Conservation (phyloP, 2,888 invertebrate species). For the Ecdyonurus torrentis region DNA sequence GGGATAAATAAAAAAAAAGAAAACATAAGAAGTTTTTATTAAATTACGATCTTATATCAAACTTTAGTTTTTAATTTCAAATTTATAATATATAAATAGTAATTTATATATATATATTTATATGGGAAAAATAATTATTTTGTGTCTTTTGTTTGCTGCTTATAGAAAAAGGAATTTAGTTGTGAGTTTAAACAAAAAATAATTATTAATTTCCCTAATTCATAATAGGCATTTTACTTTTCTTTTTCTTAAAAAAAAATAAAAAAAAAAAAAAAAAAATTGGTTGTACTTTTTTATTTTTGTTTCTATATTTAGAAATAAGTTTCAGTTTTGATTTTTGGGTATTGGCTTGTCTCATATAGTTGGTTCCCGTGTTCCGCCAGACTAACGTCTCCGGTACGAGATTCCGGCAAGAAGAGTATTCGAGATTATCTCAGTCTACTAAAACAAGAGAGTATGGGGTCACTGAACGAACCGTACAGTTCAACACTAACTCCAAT, state of each 20-base stretch:
- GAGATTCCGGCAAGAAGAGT: constrained; percentile 2
- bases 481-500: constrained; percentile 96
- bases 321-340: not conserved
- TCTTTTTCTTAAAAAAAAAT: not conserved
- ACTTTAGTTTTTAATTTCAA: not conserved
- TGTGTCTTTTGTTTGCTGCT: not conserved
- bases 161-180: not conserved
- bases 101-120: not conserved
- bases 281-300: no score
- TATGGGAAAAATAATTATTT: not conserved
- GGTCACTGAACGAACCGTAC: constrained; percentile 60
- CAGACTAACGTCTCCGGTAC: constrained; percentile 1
- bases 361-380: constrained; percentile 2
- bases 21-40: not conserved
- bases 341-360: not conserved
- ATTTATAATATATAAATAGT: not conserved
- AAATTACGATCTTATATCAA: not conserved
- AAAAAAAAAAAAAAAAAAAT: no score
- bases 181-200: not conserved
- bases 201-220: not conserved
- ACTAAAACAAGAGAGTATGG: constrained; percentile 9
- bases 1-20: not conserved
- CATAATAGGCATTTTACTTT: not conserved
- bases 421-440: not conserved
- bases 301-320: not conserved